Evolutionary conservation across 2,888 invertebrate genomes (phyloP).

Genomic region (Oligia fasciuncula): DNA sequence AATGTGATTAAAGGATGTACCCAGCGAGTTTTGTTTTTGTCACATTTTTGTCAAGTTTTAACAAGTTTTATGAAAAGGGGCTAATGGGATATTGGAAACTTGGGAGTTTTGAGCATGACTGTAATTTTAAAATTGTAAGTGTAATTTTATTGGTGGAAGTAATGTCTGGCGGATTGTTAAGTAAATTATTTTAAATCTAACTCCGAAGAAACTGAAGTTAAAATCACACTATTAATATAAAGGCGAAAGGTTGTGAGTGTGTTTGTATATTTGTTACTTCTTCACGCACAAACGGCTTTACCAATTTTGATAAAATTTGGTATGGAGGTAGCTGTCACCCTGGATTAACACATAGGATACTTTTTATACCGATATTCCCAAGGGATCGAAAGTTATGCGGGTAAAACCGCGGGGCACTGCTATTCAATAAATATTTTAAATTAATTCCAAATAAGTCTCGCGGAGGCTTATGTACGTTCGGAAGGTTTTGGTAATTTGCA

Average conservation of each 20-base stretch:
- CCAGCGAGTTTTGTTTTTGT: slow-evolving; percentile 48
- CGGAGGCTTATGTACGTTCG: background rate
- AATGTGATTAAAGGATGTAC: slow-evolving; percentile 63
- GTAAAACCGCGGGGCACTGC: no score
- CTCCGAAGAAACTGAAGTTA: background rate
- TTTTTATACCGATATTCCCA: no score
- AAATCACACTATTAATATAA: background rate
- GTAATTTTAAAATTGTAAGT: slow-evolving; percentile 30
- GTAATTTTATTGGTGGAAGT: slow-evolving; percentile 34
- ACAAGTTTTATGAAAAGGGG: slow-evolving; percentile 44
- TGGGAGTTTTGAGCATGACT: background rate
- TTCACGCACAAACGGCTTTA: no score
- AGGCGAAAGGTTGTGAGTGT: no score
- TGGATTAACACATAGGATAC: no score
- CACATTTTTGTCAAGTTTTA: slow-evolving; percentile 49
- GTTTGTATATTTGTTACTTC: no score
- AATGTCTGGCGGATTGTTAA: slow-evolving; percentile 6
- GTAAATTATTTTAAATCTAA: slow-evolving; percentile 8
- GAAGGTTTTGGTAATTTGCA: background rate
- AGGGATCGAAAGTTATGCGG: no score
- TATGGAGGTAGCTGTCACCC: no score
- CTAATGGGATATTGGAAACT: slow-evolving; percentile 52
- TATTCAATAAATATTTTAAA: background rate
- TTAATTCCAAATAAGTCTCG: background rate
- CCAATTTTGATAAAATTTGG: no score